Percentiles rank a stretch among this genome's conserved stretches.
These are phyloP conservation scores for Selenia dentaria DNA, from an alignment of 2,888 invertebrate genomes.

Conservation along the genomic window DNA sequence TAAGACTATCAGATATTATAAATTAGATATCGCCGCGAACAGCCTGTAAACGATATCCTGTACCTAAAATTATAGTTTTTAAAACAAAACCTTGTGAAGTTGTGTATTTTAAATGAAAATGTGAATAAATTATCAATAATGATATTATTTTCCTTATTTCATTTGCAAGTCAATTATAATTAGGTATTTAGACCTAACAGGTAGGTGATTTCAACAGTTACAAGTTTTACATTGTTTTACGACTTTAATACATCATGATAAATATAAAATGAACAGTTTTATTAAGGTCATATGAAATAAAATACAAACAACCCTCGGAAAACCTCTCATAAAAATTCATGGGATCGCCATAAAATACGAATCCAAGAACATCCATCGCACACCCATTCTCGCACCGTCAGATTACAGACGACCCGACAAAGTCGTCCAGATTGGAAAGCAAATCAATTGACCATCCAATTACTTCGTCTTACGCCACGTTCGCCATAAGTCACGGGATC, in stretches of 20 bases:
- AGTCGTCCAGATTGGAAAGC: slow-evolving; percentile 59
- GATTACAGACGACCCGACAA: slow-evolving; percentile 19
- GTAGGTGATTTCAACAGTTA: too few relatives aligned
- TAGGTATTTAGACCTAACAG: slow-evolving; percentile 6
- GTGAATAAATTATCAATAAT: slow-evolving; percentile 85
- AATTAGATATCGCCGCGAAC: slow-evolving; percentile 73
- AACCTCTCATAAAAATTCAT: slow-evolving; percentile 25
- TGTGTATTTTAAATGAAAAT: slow-evolving; percentile 85
- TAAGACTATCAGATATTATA: slow-evolving; percentile 65
- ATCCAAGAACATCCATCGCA: slow-evolving; percentile 29
- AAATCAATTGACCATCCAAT: slow-evolving; percentile 77
- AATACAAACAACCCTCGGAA: slow-evolving; percentile 4
- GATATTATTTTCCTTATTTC: slow-evolving; percentile 69
- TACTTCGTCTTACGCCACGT: slow-evolving; percentile 61
- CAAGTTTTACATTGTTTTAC: too few relatives aligned
- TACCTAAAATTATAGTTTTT: slow-evolving; percentile 82
- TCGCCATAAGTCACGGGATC: slow-evolving; percentile 81
- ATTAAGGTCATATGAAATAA: slow-evolving; percentile 2
- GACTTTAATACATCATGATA: not conserved
- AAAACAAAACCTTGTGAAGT: slow-evolving; percentile 82
- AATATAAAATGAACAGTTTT: slow-evolving; percentile 1
- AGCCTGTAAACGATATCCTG: slow-evolving; percentile 75
- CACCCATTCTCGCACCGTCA: slow-evolving; percentile 22
- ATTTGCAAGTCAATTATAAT: too few relatives aligned
- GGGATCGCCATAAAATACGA: slow-evolving; percentile 21